Evolutionary conservation across 2,888 invertebrate species (phyloP).

Genomic region (Romanomermis culicivorax): DNA sequence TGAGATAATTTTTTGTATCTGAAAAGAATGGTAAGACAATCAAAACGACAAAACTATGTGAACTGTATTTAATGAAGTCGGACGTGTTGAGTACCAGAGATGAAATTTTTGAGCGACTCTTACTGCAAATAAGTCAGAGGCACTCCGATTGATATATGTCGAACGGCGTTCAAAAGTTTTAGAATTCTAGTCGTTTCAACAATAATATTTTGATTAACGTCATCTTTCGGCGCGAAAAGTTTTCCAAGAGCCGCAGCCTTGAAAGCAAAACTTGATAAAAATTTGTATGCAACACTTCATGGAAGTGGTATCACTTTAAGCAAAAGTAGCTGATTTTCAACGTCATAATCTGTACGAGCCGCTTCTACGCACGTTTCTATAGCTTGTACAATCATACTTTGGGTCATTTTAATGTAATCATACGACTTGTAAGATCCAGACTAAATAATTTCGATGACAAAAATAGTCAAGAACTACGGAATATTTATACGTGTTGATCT

Average conservation of each 20-base stretch:
- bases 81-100: no score
- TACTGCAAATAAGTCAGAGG: slow-evolving; percentile 75
- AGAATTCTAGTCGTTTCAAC: slow-evolving; percentile 63
- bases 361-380: slow-evolving; percentile 77
- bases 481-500: no score
- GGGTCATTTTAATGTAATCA: slow-evolving; percentile 70
- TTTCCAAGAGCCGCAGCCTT: slow-evolving; percentile 85
- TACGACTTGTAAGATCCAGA: slow-evolving; percentile 73
- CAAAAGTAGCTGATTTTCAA: slow-evolving; percentile 60
- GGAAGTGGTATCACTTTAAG: no score
- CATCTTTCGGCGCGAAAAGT: slow-evolving; percentile 52
- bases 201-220: slow-evolving; percentile 38
- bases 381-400: slow-evolving; percentile 53
- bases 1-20: slow-evolving; percentile 39
- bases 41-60: not conserved
- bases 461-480: no score
- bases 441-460: no score
- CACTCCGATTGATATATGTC: slow-evolving; percentile 63
- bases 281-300: no score
- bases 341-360: slow-evolving; percentile 59
- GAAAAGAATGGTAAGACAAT: slow-evolving; percentile 3
- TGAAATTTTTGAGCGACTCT: slow-evolving; percentile 10
- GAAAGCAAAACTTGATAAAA: no score
- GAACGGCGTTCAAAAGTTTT: slow-evolving; percentile 66
- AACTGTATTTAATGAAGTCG: no score